Percentiles rank a stretch among this genome's conserved stretches.
Conservation (phyloP, 2,797 vertebrate genomes). For the Crocodylus rhombifer region DNA sequence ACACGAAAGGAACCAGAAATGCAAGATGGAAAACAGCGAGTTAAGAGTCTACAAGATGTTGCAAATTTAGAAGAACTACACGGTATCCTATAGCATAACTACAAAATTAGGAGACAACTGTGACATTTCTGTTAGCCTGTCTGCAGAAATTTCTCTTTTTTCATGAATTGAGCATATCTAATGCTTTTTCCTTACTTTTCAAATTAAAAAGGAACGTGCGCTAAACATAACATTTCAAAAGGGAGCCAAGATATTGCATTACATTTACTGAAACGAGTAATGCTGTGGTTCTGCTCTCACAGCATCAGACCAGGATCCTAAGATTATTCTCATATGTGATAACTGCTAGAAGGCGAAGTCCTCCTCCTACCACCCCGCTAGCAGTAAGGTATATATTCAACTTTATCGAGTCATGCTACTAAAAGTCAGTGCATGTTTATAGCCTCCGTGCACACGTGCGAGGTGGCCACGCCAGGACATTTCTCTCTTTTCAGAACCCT, state of each 20-base stretch:
- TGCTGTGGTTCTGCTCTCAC: neutral
- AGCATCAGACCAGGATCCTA: neutral
- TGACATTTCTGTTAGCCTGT: neutral
- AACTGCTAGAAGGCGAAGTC: neutral
- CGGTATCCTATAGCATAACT: neutral
- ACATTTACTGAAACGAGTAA: neutral
- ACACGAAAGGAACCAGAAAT: neutral
- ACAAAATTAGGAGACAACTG: neutral
- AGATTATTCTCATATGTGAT: neutral
- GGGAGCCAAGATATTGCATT: accelerated
- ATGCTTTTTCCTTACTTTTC: too few species aligned
- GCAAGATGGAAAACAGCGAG: neutral
- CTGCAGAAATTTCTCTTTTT: neutral
- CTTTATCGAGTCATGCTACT: neutral
- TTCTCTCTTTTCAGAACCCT: neutral
- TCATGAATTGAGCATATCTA: too few species aligned
- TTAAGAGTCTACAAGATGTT: neutral
- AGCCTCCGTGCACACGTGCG: too few species aligned
- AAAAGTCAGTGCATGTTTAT: neutral
- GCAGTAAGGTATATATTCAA: accelerated
- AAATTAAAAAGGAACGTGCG: neutral
- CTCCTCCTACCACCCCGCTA: neutral
- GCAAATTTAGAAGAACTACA: accelerated
- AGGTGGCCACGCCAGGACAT: too few species aligned
- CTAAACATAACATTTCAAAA: neutral